These are phyloP conservation scores for Gadus chalcogrammus DNA, from an alignment of 2,113 vertebrate genomes.

Conservation along the genomic window DNA sequence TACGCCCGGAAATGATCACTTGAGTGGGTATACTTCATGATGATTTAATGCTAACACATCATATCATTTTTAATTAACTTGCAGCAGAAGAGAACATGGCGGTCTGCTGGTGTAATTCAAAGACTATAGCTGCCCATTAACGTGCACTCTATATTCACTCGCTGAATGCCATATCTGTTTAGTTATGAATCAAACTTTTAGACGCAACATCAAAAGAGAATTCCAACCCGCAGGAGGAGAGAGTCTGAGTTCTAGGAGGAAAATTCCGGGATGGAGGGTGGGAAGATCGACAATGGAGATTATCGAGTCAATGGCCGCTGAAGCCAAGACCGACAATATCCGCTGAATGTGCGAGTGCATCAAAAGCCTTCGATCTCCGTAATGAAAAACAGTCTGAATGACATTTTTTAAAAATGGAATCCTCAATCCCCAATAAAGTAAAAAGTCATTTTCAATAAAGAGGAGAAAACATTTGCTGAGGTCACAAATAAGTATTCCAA, in stretches of 20 bases:
- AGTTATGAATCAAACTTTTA: conserved; percentile 25
- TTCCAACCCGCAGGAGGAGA: too few relatives aligned
- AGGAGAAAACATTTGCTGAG: conserved; percentile 10
- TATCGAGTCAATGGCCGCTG: too few relatives aligned
- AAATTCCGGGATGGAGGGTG: too few relatives aligned
- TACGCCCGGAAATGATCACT: conserved; percentile 56
- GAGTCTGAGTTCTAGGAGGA: too few relatives aligned
- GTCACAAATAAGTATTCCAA: conserved; percentile 12
- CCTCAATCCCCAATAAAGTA: background rate
- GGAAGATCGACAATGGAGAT: too few relatives aligned
- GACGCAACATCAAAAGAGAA: conserved; percentile 10
- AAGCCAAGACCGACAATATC: too few relatives aligned
- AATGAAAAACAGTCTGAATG: too few relatives aligned
- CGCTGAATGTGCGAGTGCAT: too few relatives aligned
- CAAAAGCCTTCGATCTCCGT: too few relatives aligned
- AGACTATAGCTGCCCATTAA: conserved; percentile 46
- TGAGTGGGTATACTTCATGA: conserved; percentile 48
- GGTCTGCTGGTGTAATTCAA: conserved; percentile 42
- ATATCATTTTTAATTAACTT: conserved; percentile 73
- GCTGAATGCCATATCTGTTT: conserved; percentile 19
- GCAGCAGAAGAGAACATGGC: conserved; percentile 34
- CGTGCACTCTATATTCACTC: conserved; percentile 11
- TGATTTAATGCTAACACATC: conserved; percentile 67
- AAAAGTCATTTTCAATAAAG: conserved; percentile 21
- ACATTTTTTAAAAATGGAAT: too few relatives aligned